Conservation (phyloP, 2,797 vertebrate genomes). For the Neostethus bicornis region DNA sequence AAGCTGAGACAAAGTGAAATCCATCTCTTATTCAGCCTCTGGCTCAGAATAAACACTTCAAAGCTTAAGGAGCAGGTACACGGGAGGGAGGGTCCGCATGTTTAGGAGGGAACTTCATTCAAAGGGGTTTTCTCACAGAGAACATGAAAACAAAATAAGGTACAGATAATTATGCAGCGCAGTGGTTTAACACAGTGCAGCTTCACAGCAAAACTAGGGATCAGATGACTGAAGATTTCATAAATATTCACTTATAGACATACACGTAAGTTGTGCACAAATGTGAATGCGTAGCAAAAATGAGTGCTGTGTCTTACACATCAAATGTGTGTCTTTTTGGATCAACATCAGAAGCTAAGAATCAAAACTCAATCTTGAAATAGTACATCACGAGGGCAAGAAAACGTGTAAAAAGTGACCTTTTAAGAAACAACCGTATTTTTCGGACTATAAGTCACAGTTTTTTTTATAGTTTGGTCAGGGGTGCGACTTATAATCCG, state of each 20-base stretch:
- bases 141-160: neutral
- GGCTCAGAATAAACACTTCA: neutral
- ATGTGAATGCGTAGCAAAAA: no score
- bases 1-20: conserved; percentile 42
- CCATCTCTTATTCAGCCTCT: neutral
- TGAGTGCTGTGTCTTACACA: no score
- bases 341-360: no score
- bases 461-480: no score
- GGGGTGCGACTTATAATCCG: no score
- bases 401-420: no score
- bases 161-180: neutral
- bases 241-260: no score
- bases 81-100: neutral
- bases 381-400: no score
- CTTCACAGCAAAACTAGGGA: neutral
- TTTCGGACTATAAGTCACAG: no score
- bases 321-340: no score
- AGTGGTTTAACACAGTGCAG: neutral
- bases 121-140: neutral
- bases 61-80: neutral
- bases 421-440: no score
- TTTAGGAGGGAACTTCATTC: neutral
- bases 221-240: neutral
- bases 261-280: neutral
- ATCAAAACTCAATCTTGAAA: no score